phyloP scores from a whole-genome alignment of 2,113 vertebrate genomes.

The Rallus limicola region DNA sequence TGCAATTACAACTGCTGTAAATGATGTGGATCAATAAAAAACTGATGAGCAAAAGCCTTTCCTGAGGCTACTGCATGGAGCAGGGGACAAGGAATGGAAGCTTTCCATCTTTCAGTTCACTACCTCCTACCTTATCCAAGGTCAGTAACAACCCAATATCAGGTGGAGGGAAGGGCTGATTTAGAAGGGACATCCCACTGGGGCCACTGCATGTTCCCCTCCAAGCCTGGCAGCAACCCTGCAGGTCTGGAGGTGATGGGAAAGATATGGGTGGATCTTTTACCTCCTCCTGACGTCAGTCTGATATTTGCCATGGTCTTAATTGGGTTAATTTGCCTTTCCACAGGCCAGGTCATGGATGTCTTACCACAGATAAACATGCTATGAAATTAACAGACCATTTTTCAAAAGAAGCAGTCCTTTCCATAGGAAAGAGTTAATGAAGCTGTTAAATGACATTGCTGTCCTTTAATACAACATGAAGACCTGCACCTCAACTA shows the following conservation, averaged over 20 bases:
- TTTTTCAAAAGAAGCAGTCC: neutral
- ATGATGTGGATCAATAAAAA: neutral
- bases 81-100: neutral
- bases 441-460: neutral
- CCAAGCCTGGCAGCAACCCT: neutral
- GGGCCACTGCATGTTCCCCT: neutral
- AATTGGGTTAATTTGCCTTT: neutral
- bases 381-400: neutral
- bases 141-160: neutral
- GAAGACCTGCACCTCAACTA: neutral
- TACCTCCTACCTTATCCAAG: neutral
- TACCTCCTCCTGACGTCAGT: neutral
- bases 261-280: neutral
- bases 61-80: neutral
- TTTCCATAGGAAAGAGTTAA: neutral
- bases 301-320: neutral
- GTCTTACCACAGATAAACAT: neutral
- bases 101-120: neutral
- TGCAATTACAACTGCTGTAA: neutral
- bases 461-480: neutral
- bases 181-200: fast-evolving
- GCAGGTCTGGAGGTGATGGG: neutral
- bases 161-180: neutral
- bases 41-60: neutral
- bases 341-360: neutral